Percentiles rank a stretch among this genome's conserved stretches.
These are phyloP conservation scores for Nemurella pictetii DNA, from an alignment of 2,888 invertebrate genomes.

Conservation along the genomic window DNA sequence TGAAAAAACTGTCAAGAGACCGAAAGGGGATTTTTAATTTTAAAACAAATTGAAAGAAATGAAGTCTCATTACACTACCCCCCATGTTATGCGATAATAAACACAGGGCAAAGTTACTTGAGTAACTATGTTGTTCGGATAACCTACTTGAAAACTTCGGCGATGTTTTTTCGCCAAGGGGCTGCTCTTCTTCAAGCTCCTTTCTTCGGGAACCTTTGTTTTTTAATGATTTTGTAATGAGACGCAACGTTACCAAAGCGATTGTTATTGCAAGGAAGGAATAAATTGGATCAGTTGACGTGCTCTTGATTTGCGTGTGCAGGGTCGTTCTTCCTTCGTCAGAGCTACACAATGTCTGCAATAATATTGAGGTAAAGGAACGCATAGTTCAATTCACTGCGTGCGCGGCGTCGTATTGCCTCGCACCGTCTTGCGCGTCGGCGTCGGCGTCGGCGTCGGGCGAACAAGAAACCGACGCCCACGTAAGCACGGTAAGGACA, in stretches of 20 bases:
- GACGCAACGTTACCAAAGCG: background rate
- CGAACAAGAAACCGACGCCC: conserved; percentile 4
- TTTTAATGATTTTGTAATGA: conserved; percentile 10
- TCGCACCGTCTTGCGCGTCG: background rate
- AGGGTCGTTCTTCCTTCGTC: background rate
- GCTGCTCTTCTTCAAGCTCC: background rate
- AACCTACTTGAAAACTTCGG: background rate
- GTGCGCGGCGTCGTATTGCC: too few species aligned
- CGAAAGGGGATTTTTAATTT: conserved; percentile 32
- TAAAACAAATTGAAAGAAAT: conserved; percentile 27
- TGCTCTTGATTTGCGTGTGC: background rate
- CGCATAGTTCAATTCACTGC: background rate
- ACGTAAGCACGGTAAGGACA: background rate
- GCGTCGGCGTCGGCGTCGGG: background rate
- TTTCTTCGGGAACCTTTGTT: background rate
- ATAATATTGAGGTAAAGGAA: background rate
- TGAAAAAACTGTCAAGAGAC: conserved; percentile 29
- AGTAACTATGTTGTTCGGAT: background rate
- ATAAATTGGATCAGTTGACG: background rate
- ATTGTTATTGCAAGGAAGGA: background rate
- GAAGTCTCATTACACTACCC: conserved; percentile 1
- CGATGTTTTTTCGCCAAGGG: background rate
- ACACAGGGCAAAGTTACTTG: conserved; percentile 11
- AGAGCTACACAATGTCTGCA: background rate
- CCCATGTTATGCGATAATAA: background rate